These are phyloP conservation scores for Bolborhynchus lineola DNA, from an alignment of 2,113 vertebrate species.

Conservation along the genomic window DNA sequence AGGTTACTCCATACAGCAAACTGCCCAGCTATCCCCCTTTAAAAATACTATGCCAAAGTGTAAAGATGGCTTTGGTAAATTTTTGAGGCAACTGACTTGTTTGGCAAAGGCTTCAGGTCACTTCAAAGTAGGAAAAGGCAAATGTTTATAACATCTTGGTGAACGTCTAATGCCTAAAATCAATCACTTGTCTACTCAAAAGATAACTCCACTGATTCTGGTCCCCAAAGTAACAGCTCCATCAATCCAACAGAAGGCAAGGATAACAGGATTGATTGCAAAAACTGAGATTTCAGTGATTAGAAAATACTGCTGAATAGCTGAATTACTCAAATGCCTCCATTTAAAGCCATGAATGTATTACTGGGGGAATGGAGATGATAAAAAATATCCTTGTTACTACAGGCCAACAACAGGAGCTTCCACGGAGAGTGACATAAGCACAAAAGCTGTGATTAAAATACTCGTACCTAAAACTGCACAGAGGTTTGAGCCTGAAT, in stretches of 20 bases:
- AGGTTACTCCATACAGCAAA: not conserved
- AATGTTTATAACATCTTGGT: constrained; percentile 26
- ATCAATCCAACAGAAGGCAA: constrained; percentile 33
- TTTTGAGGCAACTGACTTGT: not conserved
- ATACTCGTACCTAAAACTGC: not conserved
- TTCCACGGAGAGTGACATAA: not conserved
- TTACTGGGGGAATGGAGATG: not conserved
- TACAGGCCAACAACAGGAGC: not conserved
- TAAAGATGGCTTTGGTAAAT: not conserved
- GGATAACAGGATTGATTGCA: constrained; percentile 33
- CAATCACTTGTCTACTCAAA: constrained; percentile 14
- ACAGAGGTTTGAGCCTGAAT: accelerated
- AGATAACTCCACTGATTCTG: not conserved
- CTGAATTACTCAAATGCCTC: constrained; percentile 24
- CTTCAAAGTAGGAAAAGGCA: constrained; percentile 3
- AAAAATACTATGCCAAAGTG: not conserved
- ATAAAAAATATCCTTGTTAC: not conserved
- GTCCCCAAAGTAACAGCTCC: constrained; percentile 20
- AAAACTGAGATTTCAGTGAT: constrained; percentile 20
- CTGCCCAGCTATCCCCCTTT: not conserved
- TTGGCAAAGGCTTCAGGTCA: not conserved
- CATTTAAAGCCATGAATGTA: not conserved
- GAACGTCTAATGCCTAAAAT: constrained; percentile 45
- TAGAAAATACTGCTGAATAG: not conserved
- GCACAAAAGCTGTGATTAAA: not conserved